Percentiles rank a stretch among this genome's conserved stretches.
These are phyloP conservation scores for Amiota mariae DNA, from an alignment of 2,888 invertebrate genomes.

Conservation along the genomic window DNA sequence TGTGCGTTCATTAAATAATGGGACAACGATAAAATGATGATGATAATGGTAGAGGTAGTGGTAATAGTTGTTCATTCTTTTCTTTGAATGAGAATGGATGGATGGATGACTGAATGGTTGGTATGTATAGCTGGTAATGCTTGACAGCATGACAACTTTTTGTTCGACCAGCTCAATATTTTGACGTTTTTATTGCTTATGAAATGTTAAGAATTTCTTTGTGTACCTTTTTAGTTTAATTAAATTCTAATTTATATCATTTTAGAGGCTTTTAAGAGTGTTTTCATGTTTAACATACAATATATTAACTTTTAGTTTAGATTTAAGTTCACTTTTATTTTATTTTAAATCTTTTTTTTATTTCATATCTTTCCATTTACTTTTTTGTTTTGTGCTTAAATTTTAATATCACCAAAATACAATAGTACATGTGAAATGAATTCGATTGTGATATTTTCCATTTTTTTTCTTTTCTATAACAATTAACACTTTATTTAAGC, in stretches of 20 bases:
- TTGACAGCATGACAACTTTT: slow-evolving; percentile 60
- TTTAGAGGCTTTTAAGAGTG: slow-evolving; percentile 59
- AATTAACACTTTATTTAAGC: slow-evolving; percentile 62
- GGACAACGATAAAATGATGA: neutral
- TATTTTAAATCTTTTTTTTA: neutral
- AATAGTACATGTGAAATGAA: neutral
- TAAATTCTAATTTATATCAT: slow-evolving; percentile 64
- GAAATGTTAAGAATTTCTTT: slow-evolving; percentile 52
- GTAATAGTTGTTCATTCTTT: neutral
- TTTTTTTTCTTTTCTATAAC: slow-evolving; percentile 17
- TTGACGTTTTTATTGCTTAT: slow-evolving; percentile 65
- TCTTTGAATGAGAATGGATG: slow-evolving; percentile 43
- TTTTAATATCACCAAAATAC: slow-evolving; percentile 1
- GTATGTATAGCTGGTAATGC: slow-evolving; percentile 38
- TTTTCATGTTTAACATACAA: slow-evolving; percentile 54
- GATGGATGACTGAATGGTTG: slow-evolving; percentile 35
- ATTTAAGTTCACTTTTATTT: slow-evolving; percentile 31
- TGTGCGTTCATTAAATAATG: slow-evolving; percentile 59
- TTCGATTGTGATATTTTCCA: slow-evolving; percentile 32
- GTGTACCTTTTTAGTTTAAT: slow-evolving; percentile 54
- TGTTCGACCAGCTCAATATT: slow-evolving; percentile 58
- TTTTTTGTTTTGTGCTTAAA: slow-evolving; percentile 30
- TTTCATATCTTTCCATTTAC: slow-evolving; percentile 36
- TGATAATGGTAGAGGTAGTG: neutral
- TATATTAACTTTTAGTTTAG: slow-evolving; percentile 43